A percentile compares a stretch with the other conserved stretches of the same genome.
Evolutionary conservation across 2,113 vertebrate genomes (phyloP).

Genomic region (Cochlearius cochlearius): DNA sequence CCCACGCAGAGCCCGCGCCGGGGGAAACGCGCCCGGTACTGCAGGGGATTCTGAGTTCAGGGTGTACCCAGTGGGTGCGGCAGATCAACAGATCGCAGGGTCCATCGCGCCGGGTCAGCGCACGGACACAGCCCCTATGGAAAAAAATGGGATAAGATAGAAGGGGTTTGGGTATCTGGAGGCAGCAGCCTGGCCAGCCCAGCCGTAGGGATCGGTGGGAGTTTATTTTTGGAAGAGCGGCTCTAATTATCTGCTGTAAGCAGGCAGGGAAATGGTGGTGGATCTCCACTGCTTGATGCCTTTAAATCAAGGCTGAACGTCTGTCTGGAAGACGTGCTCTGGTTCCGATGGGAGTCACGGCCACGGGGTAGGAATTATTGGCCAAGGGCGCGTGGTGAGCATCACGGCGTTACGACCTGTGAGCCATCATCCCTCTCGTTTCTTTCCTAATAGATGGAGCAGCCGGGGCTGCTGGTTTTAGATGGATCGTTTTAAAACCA

Average conservation of each 20-base stretch:
- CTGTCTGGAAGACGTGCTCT: rapidly evolving
- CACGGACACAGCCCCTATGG: rapidly evolving
- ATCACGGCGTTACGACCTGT: rapidly evolving
- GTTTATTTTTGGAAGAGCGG: not conserved
- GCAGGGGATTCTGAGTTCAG: not conserved
- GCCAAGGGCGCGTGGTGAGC: not conserved
- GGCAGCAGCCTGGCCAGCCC: not conserved
- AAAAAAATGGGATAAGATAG: rapidly evolving
- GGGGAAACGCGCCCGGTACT: not conserved
- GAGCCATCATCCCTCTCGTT: not conserved
- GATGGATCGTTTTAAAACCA: rapidly evolving
- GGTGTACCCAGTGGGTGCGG: not conserved
- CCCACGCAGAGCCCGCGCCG: not conserved
- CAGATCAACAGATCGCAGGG: not conserved
- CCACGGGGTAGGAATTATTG: not conserved
- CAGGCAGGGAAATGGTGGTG: not conserved
- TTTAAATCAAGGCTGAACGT: not conserved
- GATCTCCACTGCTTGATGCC: not conserved
- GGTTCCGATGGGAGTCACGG: not conserved
- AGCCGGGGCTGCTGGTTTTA: not conserved
- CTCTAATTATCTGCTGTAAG: not conserved
- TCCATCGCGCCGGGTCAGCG: rapidly evolving
- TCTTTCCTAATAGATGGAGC: not conserved
- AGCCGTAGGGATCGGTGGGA: not conserved
- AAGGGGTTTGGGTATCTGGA: not conserved